A percentile compares a stretch with the other conserved stretches of the same genome.
Conservation (phyloP, 2,113 vertebrate species). For the Tachuris rubrigastra region DNA sequence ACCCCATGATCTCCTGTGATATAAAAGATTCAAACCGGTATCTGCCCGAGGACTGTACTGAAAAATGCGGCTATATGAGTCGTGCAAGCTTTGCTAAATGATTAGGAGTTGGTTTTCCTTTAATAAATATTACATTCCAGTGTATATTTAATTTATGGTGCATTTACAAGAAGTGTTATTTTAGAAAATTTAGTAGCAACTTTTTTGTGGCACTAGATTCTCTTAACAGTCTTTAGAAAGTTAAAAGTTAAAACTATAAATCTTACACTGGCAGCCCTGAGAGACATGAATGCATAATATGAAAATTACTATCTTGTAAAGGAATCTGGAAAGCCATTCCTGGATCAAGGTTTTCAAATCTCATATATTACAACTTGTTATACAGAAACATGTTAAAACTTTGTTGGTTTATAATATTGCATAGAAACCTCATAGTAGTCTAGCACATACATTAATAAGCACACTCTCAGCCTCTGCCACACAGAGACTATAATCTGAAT, state of each 20-base stretch:
- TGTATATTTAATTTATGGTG: neutral
- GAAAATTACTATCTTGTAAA: neutral
- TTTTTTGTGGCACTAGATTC: neutral
- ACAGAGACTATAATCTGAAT: neutral
- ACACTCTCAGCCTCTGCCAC: neutral
- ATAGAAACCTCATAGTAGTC: neutral
- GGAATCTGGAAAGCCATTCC: neutral
- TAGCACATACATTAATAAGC: neutral
- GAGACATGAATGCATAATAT: neutral
- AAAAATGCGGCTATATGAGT: neutral
- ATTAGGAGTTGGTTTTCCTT: neutral
- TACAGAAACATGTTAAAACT: neutral
- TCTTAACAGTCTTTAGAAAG: neutral
- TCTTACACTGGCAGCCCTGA: neutral
- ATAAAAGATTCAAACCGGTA: neutral
- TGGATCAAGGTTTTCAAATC: neutral
- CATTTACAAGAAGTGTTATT: neutral
- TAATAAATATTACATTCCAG: neutral
- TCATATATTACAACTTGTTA: neutral
- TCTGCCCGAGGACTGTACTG: neutral
- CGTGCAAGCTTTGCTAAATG: neutral
- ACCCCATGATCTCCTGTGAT: neutral
- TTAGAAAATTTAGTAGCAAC: neutral
- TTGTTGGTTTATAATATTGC: neutral
- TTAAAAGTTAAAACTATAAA: neutral